phyloP scores from a whole-genome alignment of 2,113 vertebrate genomes.

The Orthochromis indermauri region DNA sequence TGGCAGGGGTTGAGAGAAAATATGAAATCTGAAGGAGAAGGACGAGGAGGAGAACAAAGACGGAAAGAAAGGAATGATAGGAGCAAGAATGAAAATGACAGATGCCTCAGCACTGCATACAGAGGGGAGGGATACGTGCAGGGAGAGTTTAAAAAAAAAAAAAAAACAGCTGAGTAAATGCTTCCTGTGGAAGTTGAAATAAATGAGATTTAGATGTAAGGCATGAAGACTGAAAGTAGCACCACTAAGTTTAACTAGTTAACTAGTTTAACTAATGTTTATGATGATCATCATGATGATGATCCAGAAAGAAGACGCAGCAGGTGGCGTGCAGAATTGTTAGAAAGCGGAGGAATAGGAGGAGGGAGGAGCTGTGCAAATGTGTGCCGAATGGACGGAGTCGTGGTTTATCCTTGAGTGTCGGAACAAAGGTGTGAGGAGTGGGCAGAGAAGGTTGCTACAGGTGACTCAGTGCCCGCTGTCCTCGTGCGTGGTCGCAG shows the following conservation, averaged over 20 bases:
- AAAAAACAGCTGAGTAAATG: background rate
- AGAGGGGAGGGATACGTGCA: background rate
- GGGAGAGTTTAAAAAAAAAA: background rate
- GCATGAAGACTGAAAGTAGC: background rate
- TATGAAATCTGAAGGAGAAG: background rate
- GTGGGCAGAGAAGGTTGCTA: background rate
- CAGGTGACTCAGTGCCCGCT: constrained; percentile 13
- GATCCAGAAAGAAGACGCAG: background rate
- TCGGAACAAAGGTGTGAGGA: background rate
- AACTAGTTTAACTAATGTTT: background rate
- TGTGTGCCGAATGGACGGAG: background rate
- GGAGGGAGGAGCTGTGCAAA: background rate
- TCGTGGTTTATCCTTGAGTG: background rate
- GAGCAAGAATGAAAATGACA: background rate
- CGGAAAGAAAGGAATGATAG: background rate
- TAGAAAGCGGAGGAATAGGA: background rate
- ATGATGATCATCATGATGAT: background rate
- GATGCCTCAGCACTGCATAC: background rate
- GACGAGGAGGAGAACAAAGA: background rate
- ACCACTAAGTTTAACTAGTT: background rate
- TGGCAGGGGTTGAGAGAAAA: background rate
- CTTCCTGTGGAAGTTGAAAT: background rate
- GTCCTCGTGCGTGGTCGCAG: background rate
- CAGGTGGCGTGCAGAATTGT: background rate
- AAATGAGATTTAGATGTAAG: background rate